Evolutionary conservation across 2,797 vertebrate genomes (phyloP), one percentile per base, ranked within the genome.

Genomic region (Leptodactylus fallax): DNA sequence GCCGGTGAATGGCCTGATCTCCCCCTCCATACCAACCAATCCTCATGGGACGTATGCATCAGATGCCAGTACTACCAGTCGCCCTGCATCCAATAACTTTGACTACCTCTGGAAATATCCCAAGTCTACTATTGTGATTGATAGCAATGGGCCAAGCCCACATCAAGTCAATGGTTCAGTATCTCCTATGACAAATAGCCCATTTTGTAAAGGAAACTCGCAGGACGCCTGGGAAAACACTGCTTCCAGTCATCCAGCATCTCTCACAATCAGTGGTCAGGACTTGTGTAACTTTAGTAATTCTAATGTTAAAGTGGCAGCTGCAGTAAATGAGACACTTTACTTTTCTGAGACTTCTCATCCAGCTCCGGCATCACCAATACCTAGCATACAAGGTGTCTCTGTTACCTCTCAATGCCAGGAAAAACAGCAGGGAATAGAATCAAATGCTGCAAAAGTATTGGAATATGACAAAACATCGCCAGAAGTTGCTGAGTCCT

Each of bases 41-140:
- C 95, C 96, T 92, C 94, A 97, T 94, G 96, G 96, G 93, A 95
- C 96, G 90, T 96, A 96, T 91, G 92, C 96, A 60, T 94, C 96
- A 87, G 92, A 96, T 88, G 92, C 96, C 56, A 95, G 96, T 17
- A 91, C 93, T 21, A 67, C 36, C 60, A 81, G 51, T 82, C 84
- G 82, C 53, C 80, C 88, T 61, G 45, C 72, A 89, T 69, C 88
- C 53, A 82, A 36, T 78, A 94, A 95, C 92, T 99, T 96, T 71
- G 97, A 98, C 94, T 99, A 97, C 95, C 94, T 98, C 92, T 99
- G 98, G 98, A 95, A 96, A 87, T 97, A 96, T 90, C 85, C 97
- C 16, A 95, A 97, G 88, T 98, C 96, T 90, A 93, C 94, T 25
- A 96, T 96, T 91, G 97, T 96, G 94, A 99, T 98, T 95, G 97